Conservation (phyloP, 2,797 vertebrate species). For the Coregonus sp. region DNA sequence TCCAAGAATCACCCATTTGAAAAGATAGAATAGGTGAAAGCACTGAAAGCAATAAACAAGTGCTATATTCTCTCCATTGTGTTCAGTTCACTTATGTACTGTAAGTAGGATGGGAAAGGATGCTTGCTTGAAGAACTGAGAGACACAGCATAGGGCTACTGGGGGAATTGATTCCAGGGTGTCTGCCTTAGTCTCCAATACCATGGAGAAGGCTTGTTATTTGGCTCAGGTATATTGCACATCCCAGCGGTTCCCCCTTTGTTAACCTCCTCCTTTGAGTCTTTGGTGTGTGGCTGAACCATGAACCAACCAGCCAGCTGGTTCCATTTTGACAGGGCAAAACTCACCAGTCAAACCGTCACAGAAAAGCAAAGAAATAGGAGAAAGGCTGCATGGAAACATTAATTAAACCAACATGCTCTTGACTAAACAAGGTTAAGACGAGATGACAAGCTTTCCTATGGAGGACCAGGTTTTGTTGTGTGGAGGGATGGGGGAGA, state of each 20-base stretch:
- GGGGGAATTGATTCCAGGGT: not conserved
- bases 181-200: not conserved
- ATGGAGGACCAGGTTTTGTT: slow-evolving; percentile 10
- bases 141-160: not conserved
- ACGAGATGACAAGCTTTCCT: slow-evolving; percentile 17
- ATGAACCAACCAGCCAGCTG: slow-evolving; percentile 46
- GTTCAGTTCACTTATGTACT: too few species aligned
- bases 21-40: too few species aligned
- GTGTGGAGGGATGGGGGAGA: not conserved
- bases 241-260: slow-evolving; percentile 10
- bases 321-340: slow-evolving; percentile 49
- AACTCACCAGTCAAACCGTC: slow-evolving; percentile 43
- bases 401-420: slow-evolving; percentile 56
- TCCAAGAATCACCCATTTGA: too few species aligned
- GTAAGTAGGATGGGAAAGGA: too few species aligned
- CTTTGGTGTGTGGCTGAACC: slow-evolving; percentile 30
- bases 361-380: slow-evolving; percentile 33
- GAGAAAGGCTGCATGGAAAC: slow-evolving; percentile 44
- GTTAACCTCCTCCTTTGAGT: slow-evolving; percentile 10
- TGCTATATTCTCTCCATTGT: too few species aligned
- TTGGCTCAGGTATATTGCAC: slow-evolving; percentile 21
- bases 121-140: too few species aligned
- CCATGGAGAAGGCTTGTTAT: not conserved
- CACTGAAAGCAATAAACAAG: too few species aligned
- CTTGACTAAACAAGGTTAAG: slow-evolving; percentile 41